Evolutionary conservation across 1,140 invertebrate genomes (phyloP), one percentile per base, ranked within the genome.

Genomic region (Drosophila trapezifrons): DNA sequence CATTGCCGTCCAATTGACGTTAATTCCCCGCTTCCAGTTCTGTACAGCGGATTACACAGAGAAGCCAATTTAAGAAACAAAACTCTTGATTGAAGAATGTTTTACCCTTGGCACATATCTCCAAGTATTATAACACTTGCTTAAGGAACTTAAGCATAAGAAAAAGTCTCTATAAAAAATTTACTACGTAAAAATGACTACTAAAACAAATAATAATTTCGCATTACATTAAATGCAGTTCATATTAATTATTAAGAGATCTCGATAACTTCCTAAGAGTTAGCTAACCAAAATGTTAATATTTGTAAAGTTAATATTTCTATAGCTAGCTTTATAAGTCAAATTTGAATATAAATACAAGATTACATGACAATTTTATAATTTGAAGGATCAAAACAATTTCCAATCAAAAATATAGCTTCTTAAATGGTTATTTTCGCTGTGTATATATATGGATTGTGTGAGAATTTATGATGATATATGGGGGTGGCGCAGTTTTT

Each of bases 21-120:
- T 76, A 73, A 81, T 81, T 63, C 55, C 67, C 58, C 37, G n/a
- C n/a, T 51, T 62, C 18, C 64, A 42, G 32, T 54, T 63, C 59
- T 66, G 32, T 56, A 72, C 43, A 78, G 76, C 49, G 45, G 45
- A 32, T 49, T 47, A 49, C 51, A 54, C 51, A 18, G 51, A 54
- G 51, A 54, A 54, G 51, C 7, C 51, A 54, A 27, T 37, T 54
- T 54, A 37, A 22, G 51, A 37, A 37, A 54, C 51, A 6, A 37
- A 54, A 37, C 32, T 37, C 51, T 37, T 54, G 32, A 54, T 54
- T 54, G 51, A 54, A n/a, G 18, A 54, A 54, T 37, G 51, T n/a
- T 37, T 37, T 52, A 20, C 7, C 17, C 49, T 29, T 29, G 27
- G 27, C 27, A 9, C 9, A 32, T 10, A 12, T 32, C 29, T 52